A percentile compares a stretch with the other conserved stretches of the same genome.
Evolutionary conservation across 2,888 invertebrate species (phyloP).

Genomic region (Glyphotaelius pellucidus): DNA sequence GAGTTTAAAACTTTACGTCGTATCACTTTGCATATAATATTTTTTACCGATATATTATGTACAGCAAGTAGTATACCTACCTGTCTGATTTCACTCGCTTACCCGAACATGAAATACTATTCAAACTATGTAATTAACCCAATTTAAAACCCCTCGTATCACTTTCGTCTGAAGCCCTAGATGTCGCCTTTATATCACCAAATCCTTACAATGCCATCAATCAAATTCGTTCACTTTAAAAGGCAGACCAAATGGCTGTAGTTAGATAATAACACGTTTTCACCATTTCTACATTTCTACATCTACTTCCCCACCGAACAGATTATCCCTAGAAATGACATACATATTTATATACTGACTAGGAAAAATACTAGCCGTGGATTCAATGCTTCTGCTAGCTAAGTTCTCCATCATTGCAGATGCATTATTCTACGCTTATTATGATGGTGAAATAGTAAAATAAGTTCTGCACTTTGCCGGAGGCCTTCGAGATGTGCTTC

Average conservation of each 20-base stretch:
- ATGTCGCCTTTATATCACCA: slow-evolving; percentile 10
- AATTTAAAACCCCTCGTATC: slow-evolving; percentile 35
- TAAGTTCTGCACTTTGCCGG: too few relatives aligned
- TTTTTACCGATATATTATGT: neutral
- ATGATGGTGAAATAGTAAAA: too few relatives aligned
- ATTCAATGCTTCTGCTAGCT: too few relatives aligned
- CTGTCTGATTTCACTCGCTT: neutral
- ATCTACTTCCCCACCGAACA: neutral
- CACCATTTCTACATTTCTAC: neutral
- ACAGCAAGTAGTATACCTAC: neutral
- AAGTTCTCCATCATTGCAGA: too few relatives aligned
- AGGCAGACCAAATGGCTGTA: neutral
- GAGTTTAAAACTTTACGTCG: too few relatives aligned
- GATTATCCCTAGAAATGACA: too few relatives aligned
- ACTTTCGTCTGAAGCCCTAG: slow-evolving; percentile 28
- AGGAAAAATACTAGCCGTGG: too few relatives aligned
- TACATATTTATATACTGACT: too few relatives aligned
- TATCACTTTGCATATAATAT: neutral
- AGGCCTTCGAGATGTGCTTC: too few relatives aligned
- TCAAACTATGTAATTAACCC: neutral
- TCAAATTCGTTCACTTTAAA: slow-evolving; percentile 13
- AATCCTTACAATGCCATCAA: slow-evolving; percentile 15
- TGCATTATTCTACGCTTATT: too few relatives aligned
- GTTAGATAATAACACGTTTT: slow-evolving; percentile 3
- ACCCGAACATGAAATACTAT: neutral